A percentile compares a stretch with the other conserved stretches of the same genome.
Conservation (phyloP, 1,140 invertebrate species). For the Drosophila malerkotliana region DNA sequence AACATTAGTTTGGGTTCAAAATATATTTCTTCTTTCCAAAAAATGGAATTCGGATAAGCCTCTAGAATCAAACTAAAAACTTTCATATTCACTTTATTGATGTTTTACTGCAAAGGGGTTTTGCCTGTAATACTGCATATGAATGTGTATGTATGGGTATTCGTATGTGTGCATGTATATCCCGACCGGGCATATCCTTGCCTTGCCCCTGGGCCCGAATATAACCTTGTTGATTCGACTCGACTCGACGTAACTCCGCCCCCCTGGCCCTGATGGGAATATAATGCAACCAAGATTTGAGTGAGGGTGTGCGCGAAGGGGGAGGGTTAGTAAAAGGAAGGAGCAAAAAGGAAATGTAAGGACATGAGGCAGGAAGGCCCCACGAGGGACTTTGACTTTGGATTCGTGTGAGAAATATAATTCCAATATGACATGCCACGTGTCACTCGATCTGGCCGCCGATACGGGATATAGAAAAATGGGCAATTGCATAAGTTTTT, state of each 20-base stretch:
- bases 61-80: not conserved
- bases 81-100: not conserved
- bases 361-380: slow-evolving; percentile 1
- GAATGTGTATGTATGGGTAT: too few relatives aligned
- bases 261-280: slow-evolving; percentile 41
- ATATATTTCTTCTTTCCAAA: too few relatives aligned
- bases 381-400: slow-evolving; percentile 37
- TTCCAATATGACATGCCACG: slow-evolving; percentile 53
- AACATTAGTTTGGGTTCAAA: too few relatives aligned
- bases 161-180: not conserved
- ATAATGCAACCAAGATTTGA: slow-evolving; percentile 48
- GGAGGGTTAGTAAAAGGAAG: too few relatives aligned
- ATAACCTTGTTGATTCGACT: slow-evolving; percentile 45
- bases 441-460: slow-evolving; percentile 37
- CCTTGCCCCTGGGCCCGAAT: slow-evolving; percentile 28
- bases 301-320: not conserved
- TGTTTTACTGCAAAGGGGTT: not conserved
- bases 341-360: not conserved
- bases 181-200: slow-evolving; percentile 16
- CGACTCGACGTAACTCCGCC: slow-evolving; percentile 17
- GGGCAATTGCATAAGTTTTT: slow-evolving; percentile 35
- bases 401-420: slow-evolving; percentile 52
- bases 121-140: not conserved
- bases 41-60: too few relatives aligned
- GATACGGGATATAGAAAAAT: slow-evolving; percentile 31